Conservation (phyloP, 2,797 vertebrate genomes). For the Sebastes vulpes region DNA sequence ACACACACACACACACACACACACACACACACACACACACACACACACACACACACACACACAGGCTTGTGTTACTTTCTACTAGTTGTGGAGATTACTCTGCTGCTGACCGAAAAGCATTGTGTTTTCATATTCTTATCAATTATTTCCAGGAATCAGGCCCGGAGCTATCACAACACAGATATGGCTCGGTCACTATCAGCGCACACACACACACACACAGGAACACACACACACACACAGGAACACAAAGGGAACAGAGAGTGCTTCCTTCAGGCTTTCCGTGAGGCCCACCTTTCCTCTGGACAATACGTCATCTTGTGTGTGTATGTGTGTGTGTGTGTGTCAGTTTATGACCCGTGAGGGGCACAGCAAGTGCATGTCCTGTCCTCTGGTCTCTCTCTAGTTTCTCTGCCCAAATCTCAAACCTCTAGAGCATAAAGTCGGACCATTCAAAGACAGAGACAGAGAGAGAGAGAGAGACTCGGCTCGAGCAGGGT, state of each 20-base stretch:
- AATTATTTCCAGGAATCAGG: conserved; percentile 75
- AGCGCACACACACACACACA: not conserved
- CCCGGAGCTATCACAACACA: conserved; percentile 62
- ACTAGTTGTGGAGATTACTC: not conserved
- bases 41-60: not conserved
- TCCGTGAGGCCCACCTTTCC: conserved; percentile 75
- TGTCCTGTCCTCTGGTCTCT: not conserved
- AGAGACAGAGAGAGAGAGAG: not conserved
- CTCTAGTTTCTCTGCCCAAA: conserved; percentile 8
- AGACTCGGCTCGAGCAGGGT: not conserved
- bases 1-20: not conserved
- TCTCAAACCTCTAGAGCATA: conserved; percentile 14
- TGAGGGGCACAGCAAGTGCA: not conserved
- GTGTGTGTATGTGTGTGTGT: conserved; percentile 1
- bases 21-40: not conserved
- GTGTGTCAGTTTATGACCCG: not conserved
- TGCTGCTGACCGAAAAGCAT: conserved; percentile 37
- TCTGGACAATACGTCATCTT: conserved; percentile 52
- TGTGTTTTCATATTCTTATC: conserved; percentile 61
- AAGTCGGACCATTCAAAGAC: conserved; percentile 25
- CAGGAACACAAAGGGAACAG: conserved; percentile 60
- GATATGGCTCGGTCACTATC: conserved; percentile 54
- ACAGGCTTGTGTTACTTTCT: conserved; percentile 3
- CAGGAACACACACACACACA: not conserved
- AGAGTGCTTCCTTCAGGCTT: conserved; percentile 77